These are phyloP conservation scores for Nyctibius grandis DNA, from an alignment of 2,797 vertebrate genomes.

Conservation along the genomic window DNA sequence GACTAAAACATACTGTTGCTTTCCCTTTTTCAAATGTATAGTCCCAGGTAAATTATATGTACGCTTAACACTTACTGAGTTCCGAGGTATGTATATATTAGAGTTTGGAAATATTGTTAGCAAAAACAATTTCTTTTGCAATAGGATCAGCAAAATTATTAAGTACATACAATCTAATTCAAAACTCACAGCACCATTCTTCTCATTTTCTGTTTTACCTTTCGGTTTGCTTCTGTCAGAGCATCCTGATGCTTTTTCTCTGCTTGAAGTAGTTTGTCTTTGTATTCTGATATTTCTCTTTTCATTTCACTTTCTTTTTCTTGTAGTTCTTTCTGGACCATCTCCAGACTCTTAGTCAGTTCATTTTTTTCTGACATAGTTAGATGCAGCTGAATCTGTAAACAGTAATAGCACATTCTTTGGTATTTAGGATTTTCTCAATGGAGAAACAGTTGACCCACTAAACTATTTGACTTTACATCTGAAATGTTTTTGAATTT, in stretches of 20 bases:
- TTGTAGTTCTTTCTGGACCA: constrained; percentile 37
- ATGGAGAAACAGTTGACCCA: background rate
- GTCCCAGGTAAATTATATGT: background rate
- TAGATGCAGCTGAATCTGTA: constrained; percentile 61
- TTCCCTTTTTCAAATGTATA: background rate
- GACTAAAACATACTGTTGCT: background rate
- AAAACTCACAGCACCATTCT: background rate
- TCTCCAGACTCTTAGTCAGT: constrained; percentile 46
- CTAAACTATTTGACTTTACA: background rate
- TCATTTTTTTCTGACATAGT: constrained; percentile 59
- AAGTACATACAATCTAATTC: background rate
- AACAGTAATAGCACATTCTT: background rate
- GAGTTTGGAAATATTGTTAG: background rate
- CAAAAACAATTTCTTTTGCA: background rate
- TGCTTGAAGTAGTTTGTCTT: constrained; percentile 42
- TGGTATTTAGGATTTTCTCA: background rate
- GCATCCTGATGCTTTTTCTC: constrained; percentile 21
- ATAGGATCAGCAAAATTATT: background rate
- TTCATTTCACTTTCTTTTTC: constrained; percentile 40
- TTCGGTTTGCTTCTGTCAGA: constrained; percentile 26
- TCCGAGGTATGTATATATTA: background rate
- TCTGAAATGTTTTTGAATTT: background rate
- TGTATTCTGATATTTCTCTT: constrained; percentile 42
- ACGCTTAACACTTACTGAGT: background rate
- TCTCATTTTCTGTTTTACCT: constrained; percentile 47